Base-by-base conservation (phyloP, 2,113 vertebrate species). In the Nerophis ophidion region DNA sequence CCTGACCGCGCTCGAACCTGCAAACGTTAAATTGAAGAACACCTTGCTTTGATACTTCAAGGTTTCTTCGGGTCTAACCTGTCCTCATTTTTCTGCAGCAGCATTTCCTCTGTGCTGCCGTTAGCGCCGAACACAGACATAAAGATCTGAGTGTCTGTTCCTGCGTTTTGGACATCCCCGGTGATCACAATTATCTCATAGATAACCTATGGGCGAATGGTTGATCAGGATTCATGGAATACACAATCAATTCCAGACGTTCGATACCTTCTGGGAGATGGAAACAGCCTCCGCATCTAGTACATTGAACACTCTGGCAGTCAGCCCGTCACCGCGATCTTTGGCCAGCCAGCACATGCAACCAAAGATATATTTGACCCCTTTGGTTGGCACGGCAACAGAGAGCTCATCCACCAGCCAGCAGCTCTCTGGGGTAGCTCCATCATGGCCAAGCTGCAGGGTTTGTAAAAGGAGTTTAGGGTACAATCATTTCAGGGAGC, bases 281-380 rank as follows among this genome's bases (percentile, higher is more conserved):
- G 90, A 91, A 63, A 98, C 65, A 26, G 85, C 90, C 57, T 91
- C 92, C 1, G 96, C 95, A 64, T 99, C 97, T 68, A 96, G 81
- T 62, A 98, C 92, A 63, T 92, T 94, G 54, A 98, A 95, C 46
- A 94, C 63, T 1, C 93, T 85, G 0, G 95, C 81, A 0, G 95
- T 96, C 65, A 97, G 81, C 0, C 97, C 95, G 0, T 99, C 96
- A 0, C 95, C 96, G 66, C 94, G 89, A 79, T 98, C 97, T 87
- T 94, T 97, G 87, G 97, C 97, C 70, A 99, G 86, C 96, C 97
- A 99, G 88, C 92, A 97, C 70, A 95, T 96, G 72, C 95, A 98
- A 19, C 80, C 78, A 65, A 99, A 90, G 4, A 89, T 90, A 60
- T 94, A 98, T 90, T 92, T 95, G 81, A 91, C 83, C 0, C 94